Evolutionary conservation across 2,797 vertebrate species (phyloP), one percentile per base, ranked within the genome.

Genomic region (Heterohyrax brucei): DNA sequence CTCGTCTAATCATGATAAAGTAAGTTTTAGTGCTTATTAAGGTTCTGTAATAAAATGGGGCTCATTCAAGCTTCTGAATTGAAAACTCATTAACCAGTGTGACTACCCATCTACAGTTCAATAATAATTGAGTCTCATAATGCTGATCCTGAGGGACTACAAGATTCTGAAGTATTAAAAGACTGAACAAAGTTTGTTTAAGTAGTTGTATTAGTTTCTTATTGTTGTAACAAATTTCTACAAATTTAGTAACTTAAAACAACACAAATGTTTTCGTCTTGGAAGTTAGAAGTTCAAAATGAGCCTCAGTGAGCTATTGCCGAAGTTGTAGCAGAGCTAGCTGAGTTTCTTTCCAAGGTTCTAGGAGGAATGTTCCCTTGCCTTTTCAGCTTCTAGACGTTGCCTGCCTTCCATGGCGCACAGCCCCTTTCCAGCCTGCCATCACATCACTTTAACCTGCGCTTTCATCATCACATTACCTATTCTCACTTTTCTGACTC

Each of bases 71-170:
- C 80, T 93, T 84, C 33, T 93, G 76, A 93, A 91, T 50, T 86
- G 56, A 83, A 94, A 97, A 44, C 82, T 82, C 82, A 90, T 88
- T 95, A 86, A 82, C 33, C 78, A 92, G 53, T 53, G 46, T 81
- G 30, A 64, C 87, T 91, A 0, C 70, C 95, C 87, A 94, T 73
- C 81, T 95, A 62, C 8, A 89, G 53, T 87, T 96, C 84, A 84
- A 26, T 75, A 89, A 76, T 80, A 96, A 91, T 68, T 91, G 66
- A 83, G 79, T 95, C 86, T 82, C 21, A 56, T 33, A 75, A 76
- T 56, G 24, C 70, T 19, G 56, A 89, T 73, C 77, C 76, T 53
- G 12, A 87, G 56, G 33, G 62, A n/a, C 46, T 90, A 28, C 44
- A 66, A 81, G 39, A 89, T 95, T 82, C 70, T 26, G 24, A 95